A percentile compares a stretch with the other conserved stretches of the same genome.
These are phyloP conservation scores for Suncus etruscus DNA, from an alignment of 2,113 vertebrate genomes.

Conservation along the genomic window DNA sequence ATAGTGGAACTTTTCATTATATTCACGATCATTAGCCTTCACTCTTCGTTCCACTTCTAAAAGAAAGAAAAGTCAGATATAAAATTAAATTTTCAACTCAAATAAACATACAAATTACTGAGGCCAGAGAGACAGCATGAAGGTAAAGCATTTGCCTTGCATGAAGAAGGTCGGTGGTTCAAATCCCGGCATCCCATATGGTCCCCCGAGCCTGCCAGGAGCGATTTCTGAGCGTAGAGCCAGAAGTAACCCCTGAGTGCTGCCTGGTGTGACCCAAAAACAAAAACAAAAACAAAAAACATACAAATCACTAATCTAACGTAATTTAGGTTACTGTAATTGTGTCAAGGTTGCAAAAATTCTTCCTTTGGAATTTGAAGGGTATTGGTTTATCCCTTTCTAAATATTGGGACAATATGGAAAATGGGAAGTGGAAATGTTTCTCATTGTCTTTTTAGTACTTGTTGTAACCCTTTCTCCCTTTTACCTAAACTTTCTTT, in stretches of 20 bases:
- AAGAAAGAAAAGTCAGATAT: conserved; percentile 73
- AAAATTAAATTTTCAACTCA: conserved; percentile 54
- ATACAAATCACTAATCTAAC: conserved; percentile 55
- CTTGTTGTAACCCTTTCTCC: not conserved
- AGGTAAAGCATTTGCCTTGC: no score
- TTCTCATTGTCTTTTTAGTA: conserved; percentile 58
- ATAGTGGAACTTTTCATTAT: conserved; percentile 92
- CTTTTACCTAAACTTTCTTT: no score
- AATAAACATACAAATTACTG: conserved; percentile 13
- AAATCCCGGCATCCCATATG: no score
- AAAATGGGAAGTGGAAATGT: conserved; percentile 66
- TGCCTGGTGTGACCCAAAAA: no score
- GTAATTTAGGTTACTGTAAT: conserved; percentile 53
- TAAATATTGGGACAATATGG: conserved; percentile 53
- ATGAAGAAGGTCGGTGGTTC: no score
- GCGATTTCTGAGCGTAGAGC: no score
- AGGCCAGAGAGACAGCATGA: no score
- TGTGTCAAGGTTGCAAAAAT: conserved; percentile 63
- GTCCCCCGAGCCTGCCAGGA: no score
- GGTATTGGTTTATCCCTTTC: conserved; percentile 51
- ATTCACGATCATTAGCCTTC: conserved; percentile 91
- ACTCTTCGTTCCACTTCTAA: conserved; percentile 92
- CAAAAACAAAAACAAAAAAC: no score
- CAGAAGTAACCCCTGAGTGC: no score
- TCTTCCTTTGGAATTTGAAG: conserved; percentile 67